phyloP scores from a whole-genome alignment of 2,888 invertebrate genomes.

The Hartigia nigra region DNA sequence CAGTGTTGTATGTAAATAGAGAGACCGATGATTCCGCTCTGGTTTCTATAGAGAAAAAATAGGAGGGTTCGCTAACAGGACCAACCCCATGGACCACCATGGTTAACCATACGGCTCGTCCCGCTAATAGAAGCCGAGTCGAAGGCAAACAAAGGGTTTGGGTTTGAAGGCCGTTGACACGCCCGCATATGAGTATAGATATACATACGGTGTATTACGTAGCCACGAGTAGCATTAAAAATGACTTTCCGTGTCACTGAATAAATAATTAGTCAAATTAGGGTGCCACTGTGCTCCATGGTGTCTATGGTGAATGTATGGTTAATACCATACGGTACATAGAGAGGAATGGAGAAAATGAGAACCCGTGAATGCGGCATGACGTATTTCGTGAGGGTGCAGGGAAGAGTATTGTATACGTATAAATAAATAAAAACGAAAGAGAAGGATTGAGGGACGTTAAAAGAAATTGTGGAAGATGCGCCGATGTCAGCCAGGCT shows the following conservation, averaged over 20 bases:
- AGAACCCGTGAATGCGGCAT: background rate
- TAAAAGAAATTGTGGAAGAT: background rate
- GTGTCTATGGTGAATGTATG: background rate
- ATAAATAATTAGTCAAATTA: conserved; percentile 44
- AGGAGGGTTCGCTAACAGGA: background rate
- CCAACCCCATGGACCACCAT: conserved; percentile 16
- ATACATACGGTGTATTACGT: background rate
- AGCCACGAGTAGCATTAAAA: conserved; percentile 3
- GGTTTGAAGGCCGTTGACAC: conserved; percentile 23
- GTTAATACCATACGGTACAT: background rate
- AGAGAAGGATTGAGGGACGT: background rate
- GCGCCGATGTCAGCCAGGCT: background rate
- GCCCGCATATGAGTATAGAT: conserved; percentile 27
- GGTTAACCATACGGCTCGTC: conserved; percentile 30
- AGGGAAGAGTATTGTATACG: background rate
- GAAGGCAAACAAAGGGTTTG: conserved; percentile 15
- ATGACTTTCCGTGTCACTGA: conserved; percentile 18
- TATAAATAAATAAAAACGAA: background rate
- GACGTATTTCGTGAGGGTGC: background rate
- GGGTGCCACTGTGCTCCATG: background rate
- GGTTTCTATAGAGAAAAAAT: background rate
- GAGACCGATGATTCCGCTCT: background rate
- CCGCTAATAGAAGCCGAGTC: conserved; percentile 23
- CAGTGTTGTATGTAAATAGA: background rate
- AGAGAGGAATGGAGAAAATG: background rate